Base-by-base conservation (phyloP, 2,113 vertebrate genomes). In the Lophius piscatorius region DNA sequence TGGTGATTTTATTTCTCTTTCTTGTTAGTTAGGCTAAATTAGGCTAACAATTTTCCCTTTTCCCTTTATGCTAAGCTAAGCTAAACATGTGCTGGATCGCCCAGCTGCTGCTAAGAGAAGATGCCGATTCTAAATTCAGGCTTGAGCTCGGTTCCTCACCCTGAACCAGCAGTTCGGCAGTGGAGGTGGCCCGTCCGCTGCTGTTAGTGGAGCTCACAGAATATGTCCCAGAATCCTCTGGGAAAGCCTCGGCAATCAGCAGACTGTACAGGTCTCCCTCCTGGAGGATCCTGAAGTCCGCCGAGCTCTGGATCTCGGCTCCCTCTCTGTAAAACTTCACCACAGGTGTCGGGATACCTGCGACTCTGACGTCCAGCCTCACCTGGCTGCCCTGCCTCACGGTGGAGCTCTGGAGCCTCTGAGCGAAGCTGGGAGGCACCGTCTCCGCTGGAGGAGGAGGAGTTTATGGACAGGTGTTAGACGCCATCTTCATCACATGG, bases 301-400 rank as follows among this genome's bases (percentile, higher is more conserved):
- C 87, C 58, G 97, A 98, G 93, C 95, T 98, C 89, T 96, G 96
- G 75, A 99, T 99, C 94, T 99, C 97, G 16, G 94, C 96, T 91
- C 97, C 96, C 21, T 99, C 97, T 88, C 96, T 92, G 88, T 95
- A 97, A 89, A 98, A 99, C 91, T 96, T 98, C 84, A 99, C 94
- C 88, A 93, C 92, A 90, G 97, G 96, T 88, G 94, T 91, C 85
- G 97, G 97, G 94, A 97, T 99, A 87, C 97, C 97, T 63, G 94
- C 93, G 75, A 99, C 95, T 74, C 89, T 91, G 56, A 98, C 94
- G 26, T 96, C 94, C 91, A 98, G 91, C 81, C 91, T 90, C 66
- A 98, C 95, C 92, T 97, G 93, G 92, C 94, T 97, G 90, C 96
- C 96, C 78, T 98, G 97, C 82, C 91, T 94, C 78, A 95, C 94